These are phyloP conservation scores for Drosophila asahinai DNA, from an alignment of 1,140 invertebrate genomes.

Conservation along the genomic window DNA sequence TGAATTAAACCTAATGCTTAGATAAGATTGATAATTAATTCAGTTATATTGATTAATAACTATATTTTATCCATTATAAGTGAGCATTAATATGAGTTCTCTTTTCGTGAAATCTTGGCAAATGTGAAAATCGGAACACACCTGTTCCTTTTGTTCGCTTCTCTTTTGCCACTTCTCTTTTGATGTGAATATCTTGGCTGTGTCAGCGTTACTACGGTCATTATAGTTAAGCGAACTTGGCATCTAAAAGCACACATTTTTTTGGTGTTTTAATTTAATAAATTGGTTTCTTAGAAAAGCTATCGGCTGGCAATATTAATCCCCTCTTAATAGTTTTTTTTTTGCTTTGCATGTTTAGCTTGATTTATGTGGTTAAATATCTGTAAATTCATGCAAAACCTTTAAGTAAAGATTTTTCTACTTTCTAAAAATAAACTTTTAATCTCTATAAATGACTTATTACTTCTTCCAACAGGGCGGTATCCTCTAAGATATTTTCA, in stretches of 20 bases:
- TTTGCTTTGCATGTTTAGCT: neutral
- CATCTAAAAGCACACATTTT: slow-evolving; percentile 8
- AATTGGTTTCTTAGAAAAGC: slow-evolving; percentile 16
- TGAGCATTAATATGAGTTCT: neutral
- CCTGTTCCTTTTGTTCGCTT: neutral
- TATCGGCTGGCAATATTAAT: neutral
- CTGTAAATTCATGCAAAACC: neutral
- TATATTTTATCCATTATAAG: neutral
- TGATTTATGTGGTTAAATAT: slow-evolving; percentile 2
- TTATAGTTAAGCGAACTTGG: slow-evolving; percentile 13
- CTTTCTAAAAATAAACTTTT: slow-evolving; percentile 1
- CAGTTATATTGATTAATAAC: too few relatives aligned
- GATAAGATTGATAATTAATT: too few relatives aligned
- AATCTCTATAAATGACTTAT: neutral
- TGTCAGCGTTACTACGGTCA: slow-evolving; percentile 9
- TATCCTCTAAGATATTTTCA: neutral
- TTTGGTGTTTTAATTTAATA: slow-evolving; percentile 13
- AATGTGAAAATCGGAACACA: neutral
- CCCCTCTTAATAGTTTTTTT: neutral
- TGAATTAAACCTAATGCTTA: neutral
- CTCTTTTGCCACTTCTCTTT: slow-evolving; percentile 10
- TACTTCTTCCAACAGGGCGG: neutral
- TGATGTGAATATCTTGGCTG: neutral
- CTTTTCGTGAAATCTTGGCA: neutral
- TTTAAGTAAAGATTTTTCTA: neutral